phyloP scores from a whole-genome alignment of 2,888 invertebrate species.

The Hydriomena furcata region DNA sequence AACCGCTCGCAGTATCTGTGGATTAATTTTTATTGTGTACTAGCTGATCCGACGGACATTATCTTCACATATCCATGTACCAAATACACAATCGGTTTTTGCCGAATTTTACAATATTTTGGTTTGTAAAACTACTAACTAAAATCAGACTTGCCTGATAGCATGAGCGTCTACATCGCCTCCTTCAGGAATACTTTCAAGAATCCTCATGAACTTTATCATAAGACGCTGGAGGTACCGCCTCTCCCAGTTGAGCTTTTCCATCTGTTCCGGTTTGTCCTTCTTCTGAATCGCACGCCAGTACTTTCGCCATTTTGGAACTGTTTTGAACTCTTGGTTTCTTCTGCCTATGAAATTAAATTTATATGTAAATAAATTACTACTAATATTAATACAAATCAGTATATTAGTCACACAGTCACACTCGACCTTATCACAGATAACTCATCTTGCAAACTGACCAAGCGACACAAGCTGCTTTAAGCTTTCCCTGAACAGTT shows the following conservation, averaged over 20 bases:
- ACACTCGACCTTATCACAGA: too few species aligned
- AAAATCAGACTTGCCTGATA: constrained; percentile 64
- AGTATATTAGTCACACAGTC: too few species aligned
- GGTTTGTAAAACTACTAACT: background rate
- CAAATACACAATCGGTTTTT: too few species aligned
- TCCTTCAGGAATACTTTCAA: constrained; percentile 88
- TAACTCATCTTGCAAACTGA: too few species aligned
- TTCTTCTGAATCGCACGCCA: constrained; percentile 95
- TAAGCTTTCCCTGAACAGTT: too few species aligned
- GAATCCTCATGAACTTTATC: constrained; percentile 91
- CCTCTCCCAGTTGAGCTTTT: constrained; percentile 92
- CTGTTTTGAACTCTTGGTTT: constrained; percentile 92
- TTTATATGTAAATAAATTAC: too few species aligned
- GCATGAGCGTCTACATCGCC: constrained; percentile 84
- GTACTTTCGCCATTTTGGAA: constrained; percentile 95
- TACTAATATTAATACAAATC: too few species aligned
- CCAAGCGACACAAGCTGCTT: too few species aligned
- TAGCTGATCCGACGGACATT: too few species aligned
- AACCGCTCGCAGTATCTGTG: constrained; percentile 95
- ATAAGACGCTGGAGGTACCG: constrained; percentile 93
- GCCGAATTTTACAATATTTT: too few species aligned
- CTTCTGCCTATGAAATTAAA: constrained; percentile 84
- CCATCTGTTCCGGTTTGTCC: constrained; percentile 87
- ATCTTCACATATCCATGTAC: too few species aligned
- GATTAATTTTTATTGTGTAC: too few species aligned